Evolutionary conservation across 2,797 vertebrate genomes (phyloP).

Genomic region (Hydrocynus forskahlii): DNA sequence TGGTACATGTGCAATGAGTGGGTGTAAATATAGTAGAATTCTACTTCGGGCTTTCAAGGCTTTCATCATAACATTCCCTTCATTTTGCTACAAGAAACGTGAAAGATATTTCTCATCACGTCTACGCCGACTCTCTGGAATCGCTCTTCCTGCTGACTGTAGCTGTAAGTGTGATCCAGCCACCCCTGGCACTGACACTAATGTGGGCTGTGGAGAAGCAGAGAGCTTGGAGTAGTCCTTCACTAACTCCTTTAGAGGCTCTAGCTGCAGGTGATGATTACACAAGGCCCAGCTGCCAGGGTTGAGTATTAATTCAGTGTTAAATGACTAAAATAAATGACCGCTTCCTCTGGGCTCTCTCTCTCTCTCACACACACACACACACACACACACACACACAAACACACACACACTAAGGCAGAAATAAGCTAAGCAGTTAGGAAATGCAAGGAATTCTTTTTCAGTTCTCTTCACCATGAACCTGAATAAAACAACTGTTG

Average conservation of each 20-base stretch:
- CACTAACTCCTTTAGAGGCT: constrained; percentile 37
- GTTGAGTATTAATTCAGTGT: constrained; percentile 63
- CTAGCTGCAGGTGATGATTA: constrained; percentile 52
- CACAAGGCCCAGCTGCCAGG: constrained; percentile 37
- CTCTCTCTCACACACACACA: background rate
- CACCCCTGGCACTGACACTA: constrained; percentile 10
- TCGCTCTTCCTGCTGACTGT: constrained; percentile 7
- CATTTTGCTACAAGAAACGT: background rate
- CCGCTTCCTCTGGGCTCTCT: constrained; percentile 40
- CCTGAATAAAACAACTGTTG: background rate
- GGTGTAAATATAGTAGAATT: background rate
- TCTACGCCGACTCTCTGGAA: background rate
- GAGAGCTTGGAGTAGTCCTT: constrained; percentile 9
- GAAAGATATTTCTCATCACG: background rate
- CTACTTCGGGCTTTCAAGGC: background rate
- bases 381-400: background rate
- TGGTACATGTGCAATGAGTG: background rate
- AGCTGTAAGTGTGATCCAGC: background rate
- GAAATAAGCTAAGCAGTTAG: background rate
- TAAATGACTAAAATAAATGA: constrained; percentile 61
- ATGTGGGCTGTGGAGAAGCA: constrained; percentile 10
- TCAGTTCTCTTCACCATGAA: background rate
- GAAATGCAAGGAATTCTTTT: background rate
- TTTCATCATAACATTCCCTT: background rate
- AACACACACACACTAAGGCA: background rate